phyloP scores from a whole-genome alignment of 2,797 vertebrate genomes.

The Eulemur rubriventer region DNA sequence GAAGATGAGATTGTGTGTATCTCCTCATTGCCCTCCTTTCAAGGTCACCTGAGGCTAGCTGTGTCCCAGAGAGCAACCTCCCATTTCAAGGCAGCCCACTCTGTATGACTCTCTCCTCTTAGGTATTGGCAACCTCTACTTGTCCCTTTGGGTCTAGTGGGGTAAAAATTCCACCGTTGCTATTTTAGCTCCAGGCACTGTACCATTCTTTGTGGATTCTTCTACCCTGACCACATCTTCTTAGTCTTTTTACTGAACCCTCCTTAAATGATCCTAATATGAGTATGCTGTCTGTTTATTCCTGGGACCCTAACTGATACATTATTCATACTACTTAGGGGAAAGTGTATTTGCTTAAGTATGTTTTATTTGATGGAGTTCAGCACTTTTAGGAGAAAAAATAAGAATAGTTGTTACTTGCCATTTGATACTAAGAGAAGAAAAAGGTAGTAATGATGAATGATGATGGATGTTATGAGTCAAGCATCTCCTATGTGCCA shows the following conservation, averaged over 20 bases:
- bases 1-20: neutral
- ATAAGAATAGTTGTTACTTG: neutral
- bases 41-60: neutral
- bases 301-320: neutral
- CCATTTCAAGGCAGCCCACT: neutral
- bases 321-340: neutral
- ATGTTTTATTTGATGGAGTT: neutral
- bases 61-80: neutral
- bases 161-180: neutral
- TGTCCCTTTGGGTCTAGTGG: neutral
- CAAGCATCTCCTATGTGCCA: neutral
- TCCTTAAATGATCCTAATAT: neutral
- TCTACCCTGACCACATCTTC: neutral
- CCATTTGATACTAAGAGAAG: neutral
- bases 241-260: neutral
- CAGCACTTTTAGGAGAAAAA: neutral
- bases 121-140: neutral
- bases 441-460: neutral
- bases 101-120: neutral
- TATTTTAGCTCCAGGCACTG: neutral
- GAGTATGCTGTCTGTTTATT: neutral
- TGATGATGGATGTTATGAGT: neutral
- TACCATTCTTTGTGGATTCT: neutral
- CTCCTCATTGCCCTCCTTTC: neutral
- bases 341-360: neutral